Percentiles rank a stretch among this genome's conserved stretches.
Conservation (phyloP, 2,113 vertebrate species). For the Brachionichthys hirsutus region DNA sequence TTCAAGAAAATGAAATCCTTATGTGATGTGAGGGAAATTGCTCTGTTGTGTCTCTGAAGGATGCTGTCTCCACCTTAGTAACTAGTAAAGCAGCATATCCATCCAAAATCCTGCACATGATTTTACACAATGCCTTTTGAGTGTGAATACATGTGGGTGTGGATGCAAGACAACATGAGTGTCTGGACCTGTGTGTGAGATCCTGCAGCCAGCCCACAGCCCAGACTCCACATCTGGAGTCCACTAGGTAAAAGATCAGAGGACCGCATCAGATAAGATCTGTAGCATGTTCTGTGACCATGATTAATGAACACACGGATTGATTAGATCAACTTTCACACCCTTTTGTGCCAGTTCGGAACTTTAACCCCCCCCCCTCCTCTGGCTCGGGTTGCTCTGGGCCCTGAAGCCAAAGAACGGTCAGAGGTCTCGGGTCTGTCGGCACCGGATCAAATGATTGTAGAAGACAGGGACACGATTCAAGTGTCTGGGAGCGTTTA, state of each 20-base stretch:
- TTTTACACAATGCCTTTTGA: slow-evolving; percentile 5
- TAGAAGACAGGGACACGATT: slow-evolving; percentile 21
- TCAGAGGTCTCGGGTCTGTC: slow-evolving; percentile 52
- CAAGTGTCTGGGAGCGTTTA: background rate
- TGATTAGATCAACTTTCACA: slow-evolving; percentile 43
- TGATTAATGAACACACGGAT: slow-evolving; percentile 66
- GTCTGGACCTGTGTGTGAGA: slow-evolving; percentile 1
- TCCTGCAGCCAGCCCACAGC: slow-evolving; percentile 14
- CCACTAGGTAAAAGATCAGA: slow-evolving; percentile 56
- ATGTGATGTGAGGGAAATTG: too few relatives aligned
- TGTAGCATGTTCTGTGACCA: slow-evolving; percentile 23
- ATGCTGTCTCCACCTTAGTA: slow-evolving; percentile 1
- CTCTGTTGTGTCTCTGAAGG: too few relatives aligned
- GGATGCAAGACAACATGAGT: background rate
- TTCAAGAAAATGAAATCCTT: background rate
- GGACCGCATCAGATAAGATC: slow-evolving; percentile 34
- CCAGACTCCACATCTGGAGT: slow-evolving; percentile 73
- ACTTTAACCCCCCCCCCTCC: slow-evolving; percentile 39
- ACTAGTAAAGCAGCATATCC: background rate
- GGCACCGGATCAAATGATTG: slow-evolving; percentile 54
- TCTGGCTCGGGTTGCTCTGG: slow-evolving; percentile 41
- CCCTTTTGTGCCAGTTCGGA: slow-evolving; percentile 33
- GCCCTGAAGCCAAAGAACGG: slow-evolving; percentile 35
- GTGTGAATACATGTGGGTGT: background rate
- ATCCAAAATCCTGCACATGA: slow-evolving; percentile 5